Evolutionary conservation across 1,140 invertebrate genomes (phyloP), one percentile per base, ranked within the genome.

Genomic region (Glossosoma conforme): DNA sequence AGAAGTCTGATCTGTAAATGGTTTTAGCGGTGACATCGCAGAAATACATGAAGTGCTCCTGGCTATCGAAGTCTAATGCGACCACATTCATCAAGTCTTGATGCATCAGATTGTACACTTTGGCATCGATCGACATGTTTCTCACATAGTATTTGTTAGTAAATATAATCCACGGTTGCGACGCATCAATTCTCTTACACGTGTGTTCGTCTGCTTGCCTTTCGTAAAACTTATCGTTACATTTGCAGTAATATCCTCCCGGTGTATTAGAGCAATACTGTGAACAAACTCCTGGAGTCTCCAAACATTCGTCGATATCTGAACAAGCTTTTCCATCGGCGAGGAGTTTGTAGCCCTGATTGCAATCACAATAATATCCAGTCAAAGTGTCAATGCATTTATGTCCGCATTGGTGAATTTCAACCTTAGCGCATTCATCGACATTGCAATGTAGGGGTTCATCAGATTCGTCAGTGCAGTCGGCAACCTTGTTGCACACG

Each of bases 71-170:
- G 67, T 98, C 96, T 15, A 99, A 73, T 0, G 93, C 93, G 0
- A 98, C 95, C 6, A 98, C 94, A 63, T 98, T 98, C 65, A 95
- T 87, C 0, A 98, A 78, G 63, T 97, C 94, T 67, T 97, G 92
- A 59, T 96, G 91, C 61, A 97, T 83, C 0, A 98, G 72, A 55
- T 86, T 87, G 60, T 97, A 97, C 6, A 80, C 70, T 2, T 78
- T 74, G 0, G 91, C 94, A 67, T 98, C 94, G 0, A 85, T 80
- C 0, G 92, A 93, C 82, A 98, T 89, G 60, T 98, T 97, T 43
- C 96, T 78, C 2, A 98, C 85, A 65, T 99, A 99, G 65, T 98
- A 98, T 62, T 97, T 96, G 63, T 99, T 99, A 5, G 93, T 95
- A 63, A 98, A 97, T 33, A 99, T 80, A 11, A 99, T 67, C 91